Evolutionary conservation across 1,140 invertebrate species (phyloP).

Genomic region (Bombus breviceps): DNA sequence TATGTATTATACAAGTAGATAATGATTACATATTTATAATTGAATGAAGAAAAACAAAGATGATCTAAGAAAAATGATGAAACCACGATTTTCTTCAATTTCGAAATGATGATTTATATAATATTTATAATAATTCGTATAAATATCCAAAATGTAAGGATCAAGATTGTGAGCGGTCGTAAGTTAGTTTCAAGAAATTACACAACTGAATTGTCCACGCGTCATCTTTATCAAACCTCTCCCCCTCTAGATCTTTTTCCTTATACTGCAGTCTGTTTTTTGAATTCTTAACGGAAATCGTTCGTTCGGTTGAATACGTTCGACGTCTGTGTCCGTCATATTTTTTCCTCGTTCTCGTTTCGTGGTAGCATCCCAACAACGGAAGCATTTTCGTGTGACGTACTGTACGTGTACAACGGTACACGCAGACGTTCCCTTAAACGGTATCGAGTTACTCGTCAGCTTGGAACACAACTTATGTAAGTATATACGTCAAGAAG

Average conservation of each 20-base stretch:
- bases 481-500: slow-evolving; percentile 64
- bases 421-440: slow-evolving; percentile 56
- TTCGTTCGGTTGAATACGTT: slow-evolving; percentile 2
- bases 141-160: too few relatives aligned
- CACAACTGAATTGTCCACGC: neutral
- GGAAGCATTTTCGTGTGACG: slow-evolving; percentile 47
- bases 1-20: too few relatives aligned
- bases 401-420: slow-evolving; percentile 45
- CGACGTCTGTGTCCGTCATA: slow-evolving; percentile 22
- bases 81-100: too few relatives aligned
- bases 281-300: slow-evolving; percentile 7
- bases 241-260: neutral
- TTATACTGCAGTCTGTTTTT: neutral
- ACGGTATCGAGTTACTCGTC: slow-evolving; percentile 70
- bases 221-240: neutral
- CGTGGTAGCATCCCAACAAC: slow-evolving; percentile 23
- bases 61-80: too few relatives aligned
- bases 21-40: too few relatives aligned
- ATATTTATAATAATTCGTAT: too few relatives aligned
- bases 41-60: too few relatives aligned
- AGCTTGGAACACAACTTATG: slow-evolving; percentile 65
- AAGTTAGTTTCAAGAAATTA: neutral
- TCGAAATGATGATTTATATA: too few relatives aligned
- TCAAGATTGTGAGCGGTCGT: too few relatives aligned
- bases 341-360: neutral